These are phyloP conservation scores for Macroglossus sobrinus DNA, from an alignment of 2,113 vertebrate genomes.

Conservation along the genomic window DNA sequence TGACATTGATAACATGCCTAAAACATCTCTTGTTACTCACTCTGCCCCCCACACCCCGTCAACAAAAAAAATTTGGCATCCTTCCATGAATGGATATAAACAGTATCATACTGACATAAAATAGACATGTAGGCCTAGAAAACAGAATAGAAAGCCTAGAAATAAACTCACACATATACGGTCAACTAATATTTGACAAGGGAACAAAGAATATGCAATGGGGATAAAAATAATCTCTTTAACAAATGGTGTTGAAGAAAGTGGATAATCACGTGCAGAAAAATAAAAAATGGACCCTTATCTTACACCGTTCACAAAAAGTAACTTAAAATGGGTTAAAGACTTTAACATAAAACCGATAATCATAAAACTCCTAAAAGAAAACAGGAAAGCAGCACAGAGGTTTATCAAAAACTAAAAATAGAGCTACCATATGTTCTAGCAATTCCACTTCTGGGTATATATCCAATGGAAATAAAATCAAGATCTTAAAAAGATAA, in stretches of 20 bases:
- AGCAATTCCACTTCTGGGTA: background rate
- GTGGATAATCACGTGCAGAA: too few species aligned
- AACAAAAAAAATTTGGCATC: background rate
- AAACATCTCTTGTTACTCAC: background rate
- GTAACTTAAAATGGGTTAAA: background rate
- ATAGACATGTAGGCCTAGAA: background rate
- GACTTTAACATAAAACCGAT: background rate
- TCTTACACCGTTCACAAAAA: background rate
- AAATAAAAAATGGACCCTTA: background rate
- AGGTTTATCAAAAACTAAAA: background rate
- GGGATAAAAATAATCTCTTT: background rate
- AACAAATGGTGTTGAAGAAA: background rate
- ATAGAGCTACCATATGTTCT: background rate
- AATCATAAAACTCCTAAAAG: background rate
- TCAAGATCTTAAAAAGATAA: background rate
- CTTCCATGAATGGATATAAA: too few species aligned
- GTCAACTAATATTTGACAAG: background rate
- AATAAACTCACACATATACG: too few species aligned
- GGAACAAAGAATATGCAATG: background rate
- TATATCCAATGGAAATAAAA: background rate
- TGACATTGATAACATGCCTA: background rate
- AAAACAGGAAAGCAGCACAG: background rate
- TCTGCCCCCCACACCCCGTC: fast-evolving
- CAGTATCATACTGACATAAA: background rate
- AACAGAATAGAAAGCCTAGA: background rate